These are phyloP conservation scores for Orussus abietinus DNA, from an alignment of 1,140 invertebrate genomes.

Conservation along the genomic window DNA sequence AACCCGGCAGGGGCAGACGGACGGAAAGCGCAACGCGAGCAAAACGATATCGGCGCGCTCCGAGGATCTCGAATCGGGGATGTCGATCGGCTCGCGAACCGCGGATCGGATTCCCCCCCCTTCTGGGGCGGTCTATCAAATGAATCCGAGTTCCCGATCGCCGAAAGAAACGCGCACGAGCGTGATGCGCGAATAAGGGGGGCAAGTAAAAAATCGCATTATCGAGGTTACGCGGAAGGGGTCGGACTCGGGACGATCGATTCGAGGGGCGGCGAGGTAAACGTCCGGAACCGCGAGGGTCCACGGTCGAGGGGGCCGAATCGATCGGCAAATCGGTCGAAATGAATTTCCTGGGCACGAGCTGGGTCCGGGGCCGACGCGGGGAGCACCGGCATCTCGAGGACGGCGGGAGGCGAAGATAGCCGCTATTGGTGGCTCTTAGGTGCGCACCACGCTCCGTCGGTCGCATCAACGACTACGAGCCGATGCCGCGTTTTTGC, in stretches of 20 bases:
- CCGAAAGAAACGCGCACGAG: conserved; percentile 5
- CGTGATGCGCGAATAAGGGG: background rate
- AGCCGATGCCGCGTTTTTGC: too few species aligned
- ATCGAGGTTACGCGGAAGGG: too few species aligned
- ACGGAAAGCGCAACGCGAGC: conserved; percentile 28
- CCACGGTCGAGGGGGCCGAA: too few species aligned
- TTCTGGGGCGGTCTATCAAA: too few species aligned
- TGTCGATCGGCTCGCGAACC: conserved; percentile 12
- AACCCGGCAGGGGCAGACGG: conserved; percentile 27
- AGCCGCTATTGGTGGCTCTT: conserved; percentile 30
- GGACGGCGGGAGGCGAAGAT: conserved; percentile 12
- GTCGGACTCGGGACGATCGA: too few species aligned
- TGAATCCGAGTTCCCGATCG: too few species aligned
- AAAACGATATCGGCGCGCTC: conserved; percentile 11
- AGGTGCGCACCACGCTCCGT: conserved; percentile 27
- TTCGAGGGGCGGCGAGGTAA: too few species aligned
- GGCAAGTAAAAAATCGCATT: conserved; percentile 5
- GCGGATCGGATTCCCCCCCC: conserved; percentile 12
- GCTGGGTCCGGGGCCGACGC: too few species aligned
- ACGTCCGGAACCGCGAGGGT: too few species aligned
- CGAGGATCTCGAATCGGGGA: conserved; percentile 9
- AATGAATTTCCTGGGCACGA: too few species aligned
- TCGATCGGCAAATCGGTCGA: too few species aligned
- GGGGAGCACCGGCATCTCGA: too few species aligned
- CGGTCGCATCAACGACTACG: conserved; percentile 31